Evolutionary conservation across 2,797 vertebrate species (phyloP).

Genomic region (Adrianichthys oophorus): DNA sequence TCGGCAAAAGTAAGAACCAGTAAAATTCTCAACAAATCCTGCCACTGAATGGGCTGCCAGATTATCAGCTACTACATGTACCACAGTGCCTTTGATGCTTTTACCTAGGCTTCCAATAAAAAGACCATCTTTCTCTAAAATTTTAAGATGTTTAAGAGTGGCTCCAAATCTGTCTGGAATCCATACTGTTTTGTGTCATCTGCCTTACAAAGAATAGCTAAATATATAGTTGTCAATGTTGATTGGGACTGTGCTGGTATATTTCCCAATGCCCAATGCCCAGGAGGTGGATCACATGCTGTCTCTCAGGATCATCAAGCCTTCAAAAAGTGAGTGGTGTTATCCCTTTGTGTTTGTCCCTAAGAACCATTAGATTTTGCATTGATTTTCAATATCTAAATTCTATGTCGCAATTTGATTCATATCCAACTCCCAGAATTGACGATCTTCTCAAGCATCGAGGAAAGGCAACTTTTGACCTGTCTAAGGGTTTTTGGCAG

Average conservation of each 20-base stretch:
- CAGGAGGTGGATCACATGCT: no score
- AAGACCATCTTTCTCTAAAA: background rate
- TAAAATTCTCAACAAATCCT: background rate
- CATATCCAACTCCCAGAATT: no score
- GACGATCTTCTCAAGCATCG: no score
- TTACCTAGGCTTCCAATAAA: background rate
- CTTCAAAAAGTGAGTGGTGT: no score
- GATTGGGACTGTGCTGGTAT: background rate
- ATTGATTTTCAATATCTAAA: no score
- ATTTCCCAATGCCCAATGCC: conserved; percentile 11
- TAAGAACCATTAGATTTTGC: no score
- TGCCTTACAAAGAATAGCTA: conserved; percentile 5
- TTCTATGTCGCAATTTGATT: no score
- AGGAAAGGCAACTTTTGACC: no score
- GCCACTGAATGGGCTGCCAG: background rate
- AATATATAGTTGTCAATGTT: background rate
- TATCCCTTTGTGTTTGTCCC: no score
- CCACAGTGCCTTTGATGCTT: background rate
- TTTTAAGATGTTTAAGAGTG: background rate
- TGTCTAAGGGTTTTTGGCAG: no score
- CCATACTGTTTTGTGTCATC: background rate
- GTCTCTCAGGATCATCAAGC: no score
- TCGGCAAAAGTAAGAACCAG: background rate
- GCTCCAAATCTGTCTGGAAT: conserved; percentile 1
- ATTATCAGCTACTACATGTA: conserved; percentile 5